A percentile compares a stretch with the other conserved stretches of the same genome.
phyloP scores from a whole-genome alignment of 1,140 invertebrate genomes.

The Drosophila persimilis region DNA sequence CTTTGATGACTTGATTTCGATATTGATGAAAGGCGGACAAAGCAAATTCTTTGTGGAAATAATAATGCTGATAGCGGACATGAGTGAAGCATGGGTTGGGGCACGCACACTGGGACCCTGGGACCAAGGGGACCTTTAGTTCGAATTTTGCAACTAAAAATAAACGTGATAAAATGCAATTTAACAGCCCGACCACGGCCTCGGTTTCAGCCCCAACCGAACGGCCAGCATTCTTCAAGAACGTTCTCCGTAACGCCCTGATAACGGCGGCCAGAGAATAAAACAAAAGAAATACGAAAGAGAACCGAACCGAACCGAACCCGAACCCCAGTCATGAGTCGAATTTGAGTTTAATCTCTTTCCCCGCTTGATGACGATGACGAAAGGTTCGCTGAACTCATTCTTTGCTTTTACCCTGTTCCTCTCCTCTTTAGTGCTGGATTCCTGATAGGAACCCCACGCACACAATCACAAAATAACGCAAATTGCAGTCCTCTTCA shows the following conservation, averaged over 20 bases:
- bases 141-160: slow-evolving; percentile 71
- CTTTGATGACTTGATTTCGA: slow-evolving; percentile 24
- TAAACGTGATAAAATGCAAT: slow-evolving; percentile 81
- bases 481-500: not conserved
- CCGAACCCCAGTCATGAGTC: slow-evolving; percentile 36
- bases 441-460: slow-evolving; percentile 8
- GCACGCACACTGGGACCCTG: slow-evolving; percentile 33
- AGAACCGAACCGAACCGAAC: slow-evolving; percentile 1
- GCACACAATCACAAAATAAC: not conserved
- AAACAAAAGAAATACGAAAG: slow-evolving; percentile 25
- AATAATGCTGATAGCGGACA: slow-evolving; percentile 11
- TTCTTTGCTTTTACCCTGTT: slow-evolving; percentile 6
- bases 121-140: too few relatives aligned
- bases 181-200: slow-evolving; percentile 19
- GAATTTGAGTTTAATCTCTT: slow-evolving; percentile 72
- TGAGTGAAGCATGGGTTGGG: slow-evolving; percentile 6
- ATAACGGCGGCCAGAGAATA: slow-evolving; percentile 26
- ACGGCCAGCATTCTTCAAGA: slow-evolving; percentile 24
- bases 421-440: not conserved
- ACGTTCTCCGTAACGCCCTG: slow-evolving; percentile 27
- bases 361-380: slow-evolving; percentile 24
- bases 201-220: not conserved
- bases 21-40: slow-evolving; percentile 23
- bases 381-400: slow-evolving; percentile 70
- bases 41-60: slow-evolving; percentile 31